Evolutionary conservation across 2,888 invertebrate species (phyloP).

Genomic region (Rapana venosa): DNA sequence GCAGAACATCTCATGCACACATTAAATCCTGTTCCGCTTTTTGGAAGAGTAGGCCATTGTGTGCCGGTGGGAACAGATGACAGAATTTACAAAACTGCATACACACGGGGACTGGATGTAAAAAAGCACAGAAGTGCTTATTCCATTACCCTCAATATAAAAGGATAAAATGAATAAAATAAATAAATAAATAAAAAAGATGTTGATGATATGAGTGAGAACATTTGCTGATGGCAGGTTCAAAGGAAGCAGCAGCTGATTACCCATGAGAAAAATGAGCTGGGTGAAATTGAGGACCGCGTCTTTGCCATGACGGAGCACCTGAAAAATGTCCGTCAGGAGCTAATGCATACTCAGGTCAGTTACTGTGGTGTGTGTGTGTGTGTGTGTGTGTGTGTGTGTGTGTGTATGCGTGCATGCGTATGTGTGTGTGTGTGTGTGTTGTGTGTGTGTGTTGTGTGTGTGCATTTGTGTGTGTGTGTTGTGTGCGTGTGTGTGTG

Average conservation of each 20-base stretch:
- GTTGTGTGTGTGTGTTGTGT: not conserved
- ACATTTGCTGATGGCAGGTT: slow-evolving; percentile 58
- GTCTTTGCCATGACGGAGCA: slow-evolving; percentile 76
- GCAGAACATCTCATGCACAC: no score
- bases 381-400: not conserved
- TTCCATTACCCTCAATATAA: no score
- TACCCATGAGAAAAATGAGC: slow-evolving; percentile 65
- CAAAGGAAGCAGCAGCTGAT: slow-evolving; percentile 71
- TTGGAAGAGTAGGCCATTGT: no score
- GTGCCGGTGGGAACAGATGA: no score
- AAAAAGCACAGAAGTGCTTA: no score
- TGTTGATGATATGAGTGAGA: not conserved
- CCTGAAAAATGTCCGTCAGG: slow-evolving; percentile 77
- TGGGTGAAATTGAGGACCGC: slow-evolving; percentile 74
- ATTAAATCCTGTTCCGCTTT: no score
- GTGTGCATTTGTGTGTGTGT: not conserved
- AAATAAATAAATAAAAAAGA: no score
- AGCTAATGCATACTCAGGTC: slow-evolving; percentile 77
- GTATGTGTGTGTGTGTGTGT: not conserved
- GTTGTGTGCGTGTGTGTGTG: not conserved
- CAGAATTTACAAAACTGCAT: no score
- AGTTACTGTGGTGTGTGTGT: not conserved
- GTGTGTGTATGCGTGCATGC: not conserved
- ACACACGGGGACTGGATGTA: no score
- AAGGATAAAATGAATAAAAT: no score